Evolutionary conservation across 2,113 vertebrate species (phyloP).

Genomic region (Cynoglossus semilaevis): DNA sequence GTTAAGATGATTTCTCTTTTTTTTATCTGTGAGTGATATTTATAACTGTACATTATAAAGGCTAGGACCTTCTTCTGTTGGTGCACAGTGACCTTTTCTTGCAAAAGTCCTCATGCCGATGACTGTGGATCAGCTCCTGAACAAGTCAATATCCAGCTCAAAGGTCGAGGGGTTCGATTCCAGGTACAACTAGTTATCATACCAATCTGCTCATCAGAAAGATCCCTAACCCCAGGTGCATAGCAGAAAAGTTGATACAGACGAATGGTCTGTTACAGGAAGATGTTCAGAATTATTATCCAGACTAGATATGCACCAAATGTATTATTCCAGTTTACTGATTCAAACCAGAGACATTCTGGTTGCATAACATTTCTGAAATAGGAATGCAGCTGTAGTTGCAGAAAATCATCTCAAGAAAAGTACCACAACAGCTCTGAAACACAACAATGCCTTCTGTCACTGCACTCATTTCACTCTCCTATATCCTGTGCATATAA

Average conservation of each 20-base stretch:
- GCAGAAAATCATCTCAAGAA: slow-evolving; percentile 14
- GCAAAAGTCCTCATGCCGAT: background rate
- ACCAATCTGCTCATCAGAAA: too few relatives aligned
- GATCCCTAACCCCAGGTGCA: too few relatives aligned
- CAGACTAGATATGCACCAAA: too few relatives aligned
- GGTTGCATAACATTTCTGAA: slow-evolving; percentile 17
- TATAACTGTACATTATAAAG: too few relatives aligned
- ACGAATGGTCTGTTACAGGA: too few relatives aligned
- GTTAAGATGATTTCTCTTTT: slow-evolving; percentile 26
- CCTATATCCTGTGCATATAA: background rate
- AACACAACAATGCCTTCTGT: slow-evolving; percentile 1
- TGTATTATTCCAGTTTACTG: too few relatives aligned
- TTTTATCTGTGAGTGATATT: slow-evolving; percentile 24
- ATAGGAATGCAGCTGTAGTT: slow-evolving; percentile 16
- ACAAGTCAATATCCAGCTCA: too few relatives aligned
- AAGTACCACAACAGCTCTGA: slow-evolving; percentile 41
- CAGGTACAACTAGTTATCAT: too few relatives aligned
- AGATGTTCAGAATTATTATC: too few relatives aligned
- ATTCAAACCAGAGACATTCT: slow-evolving; percentile 6
- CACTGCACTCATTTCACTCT: slow-evolving; percentile 16
- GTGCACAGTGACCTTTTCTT: slow-evolving; percentile 6
- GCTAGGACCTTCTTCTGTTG: background rate
- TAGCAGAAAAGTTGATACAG: too few relatives aligned
- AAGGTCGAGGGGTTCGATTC: too few relatives aligned
- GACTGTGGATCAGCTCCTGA: too few relatives aligned